Percentiles rank a stretch among this genome's conserved stretches.
Conservation (phyloP, 2,797 vertebrate species). For the Pipistrellus pipistrellus region DNA sequence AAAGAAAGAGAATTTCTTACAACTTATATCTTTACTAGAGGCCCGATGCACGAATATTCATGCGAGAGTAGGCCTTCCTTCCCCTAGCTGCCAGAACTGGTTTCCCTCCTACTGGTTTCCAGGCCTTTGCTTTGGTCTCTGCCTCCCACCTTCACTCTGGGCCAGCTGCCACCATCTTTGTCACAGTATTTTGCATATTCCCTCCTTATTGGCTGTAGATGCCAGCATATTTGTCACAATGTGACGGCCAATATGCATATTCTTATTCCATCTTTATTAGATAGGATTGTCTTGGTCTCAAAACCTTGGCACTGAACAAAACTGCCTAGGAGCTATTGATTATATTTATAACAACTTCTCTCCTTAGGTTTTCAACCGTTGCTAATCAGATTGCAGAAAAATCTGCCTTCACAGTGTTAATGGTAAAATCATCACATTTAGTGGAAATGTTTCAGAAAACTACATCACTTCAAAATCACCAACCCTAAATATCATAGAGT, state of each 20-base stretch:
- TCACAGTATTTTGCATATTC: too few species aligned
- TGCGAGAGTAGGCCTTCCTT: too few species aligned
- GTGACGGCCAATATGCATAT: too few species aligned
- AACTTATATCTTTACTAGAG: background rate
- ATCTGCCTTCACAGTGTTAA: background rate
- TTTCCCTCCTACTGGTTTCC: too few species aligned
- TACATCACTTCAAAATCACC: background rate
- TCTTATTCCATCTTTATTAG: too few species aligned
- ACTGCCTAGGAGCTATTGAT: background rate
- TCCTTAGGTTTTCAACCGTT: background rate
- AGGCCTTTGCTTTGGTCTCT: too few species aligned
- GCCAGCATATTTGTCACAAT: too few species aligned
- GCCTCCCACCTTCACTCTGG: too few species aligned
- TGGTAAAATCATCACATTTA: background rate
- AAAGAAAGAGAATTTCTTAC: background rate
- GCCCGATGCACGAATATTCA: too few species aligned
- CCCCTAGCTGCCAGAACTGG: too few species aligned
- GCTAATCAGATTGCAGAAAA: background rate
- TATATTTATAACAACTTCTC: background rate
- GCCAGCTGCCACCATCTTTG: too few species aligned
- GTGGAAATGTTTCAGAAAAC: background rate
- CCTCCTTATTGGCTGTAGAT: too few species aligned
- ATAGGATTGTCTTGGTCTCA: background rate
- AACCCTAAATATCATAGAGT: background rate
- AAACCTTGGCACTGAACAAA: background rate